phyloP scores from a whole-genome alignment of 1,140 invertebrate genomes.

The Sitobion miscanthi region DNA sequence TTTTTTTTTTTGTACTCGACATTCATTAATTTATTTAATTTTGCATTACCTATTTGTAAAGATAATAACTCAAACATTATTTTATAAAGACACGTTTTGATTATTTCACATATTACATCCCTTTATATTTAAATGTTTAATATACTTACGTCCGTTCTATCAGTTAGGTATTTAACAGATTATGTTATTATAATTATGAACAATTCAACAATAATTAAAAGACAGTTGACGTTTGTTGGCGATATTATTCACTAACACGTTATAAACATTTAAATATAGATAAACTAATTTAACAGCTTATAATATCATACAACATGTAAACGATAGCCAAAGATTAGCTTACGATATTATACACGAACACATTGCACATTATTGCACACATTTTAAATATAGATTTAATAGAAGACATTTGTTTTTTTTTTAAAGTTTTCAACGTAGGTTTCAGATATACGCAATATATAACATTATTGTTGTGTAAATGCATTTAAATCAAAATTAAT shows the following conservation, averaged over 20 bases:
- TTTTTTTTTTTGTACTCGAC: background rate
- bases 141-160: background rate
- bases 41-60: background rate
- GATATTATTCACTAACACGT: too few relatives aligned
- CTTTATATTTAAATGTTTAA: background rate
- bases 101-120: background rate
- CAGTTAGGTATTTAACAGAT: background rate
- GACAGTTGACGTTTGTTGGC: background rate
- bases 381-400: background rate
- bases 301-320: background rate
- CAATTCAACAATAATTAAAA: background rate
- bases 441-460: background rate
- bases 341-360: background rate
- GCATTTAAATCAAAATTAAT: background rate
- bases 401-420: background rate
- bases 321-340: background rate
- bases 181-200: background rate
- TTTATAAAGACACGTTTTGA: background rate
- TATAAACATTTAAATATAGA: too few relatives aligned
- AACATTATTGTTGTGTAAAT: background rate
- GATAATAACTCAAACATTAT: background rate
- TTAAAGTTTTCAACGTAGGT: background rate
- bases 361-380: background rate
- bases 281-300: background rate
- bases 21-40: background rate